phyloP scores from a whole-genome alignment of 1,140 invertebrate genomes.

The Bombus soroeensis region DNA sequence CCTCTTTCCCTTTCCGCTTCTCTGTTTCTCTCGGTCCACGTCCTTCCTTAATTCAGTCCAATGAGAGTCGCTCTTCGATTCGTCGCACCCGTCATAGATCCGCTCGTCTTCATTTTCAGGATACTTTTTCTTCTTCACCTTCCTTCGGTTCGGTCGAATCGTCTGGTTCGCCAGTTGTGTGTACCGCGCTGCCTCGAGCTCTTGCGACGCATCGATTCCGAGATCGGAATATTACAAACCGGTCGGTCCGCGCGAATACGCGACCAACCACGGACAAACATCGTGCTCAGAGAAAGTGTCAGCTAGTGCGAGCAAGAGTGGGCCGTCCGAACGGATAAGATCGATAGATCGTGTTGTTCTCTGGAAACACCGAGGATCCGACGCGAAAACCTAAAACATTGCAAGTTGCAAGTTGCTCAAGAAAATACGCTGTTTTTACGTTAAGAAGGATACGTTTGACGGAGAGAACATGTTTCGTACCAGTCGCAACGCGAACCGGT shows the following conservation, averaged over 20 bases:
- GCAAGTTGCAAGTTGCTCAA: too few relatives aligned
- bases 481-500: conserved; percentile 78
- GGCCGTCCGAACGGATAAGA: neutral
- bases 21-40: conserved; percentile 74
- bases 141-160: neutral
- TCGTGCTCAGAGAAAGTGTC: conserved; percentile 20
- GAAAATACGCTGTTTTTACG: neutral
- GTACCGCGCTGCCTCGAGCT: neutral
- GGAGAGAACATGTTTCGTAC: conserved; percentile 73
- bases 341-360: neutral
- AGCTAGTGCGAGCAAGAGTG: neutral
- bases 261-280: neutral
- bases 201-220: neutral
- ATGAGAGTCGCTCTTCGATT: conserved; percentile 78
- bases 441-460: conserved; percentile 53
- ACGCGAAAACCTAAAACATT: neutral
- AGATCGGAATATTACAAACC: conserved; percentile 27
- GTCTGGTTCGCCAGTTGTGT: conserved; percentile 1
- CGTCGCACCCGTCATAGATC: conserved; percentile 64
- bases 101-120: conserved; percentile 36
- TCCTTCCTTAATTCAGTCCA: conserved; percentile 81
- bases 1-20: conserved; percentile 70
- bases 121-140: conserved; percentile 1
- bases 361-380: neutral
- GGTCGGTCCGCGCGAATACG: conserved; percentile 16